Conservation (phyloP, 2,113 vertebrate genomes). For the Acanthisitta chloris region DNA sequence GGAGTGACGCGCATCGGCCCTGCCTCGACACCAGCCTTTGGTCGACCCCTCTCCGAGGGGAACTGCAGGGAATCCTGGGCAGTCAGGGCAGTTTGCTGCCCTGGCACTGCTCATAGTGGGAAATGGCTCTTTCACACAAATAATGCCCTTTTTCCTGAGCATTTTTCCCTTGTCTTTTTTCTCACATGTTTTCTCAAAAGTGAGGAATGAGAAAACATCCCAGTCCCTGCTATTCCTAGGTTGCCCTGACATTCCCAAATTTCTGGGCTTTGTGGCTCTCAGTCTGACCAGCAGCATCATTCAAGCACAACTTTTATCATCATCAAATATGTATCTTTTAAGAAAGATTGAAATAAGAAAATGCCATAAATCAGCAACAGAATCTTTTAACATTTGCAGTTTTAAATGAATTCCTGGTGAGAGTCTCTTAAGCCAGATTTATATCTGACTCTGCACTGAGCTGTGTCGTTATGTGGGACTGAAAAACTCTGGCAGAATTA, state of each 20-base stretch:
- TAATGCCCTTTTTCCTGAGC: neutral
- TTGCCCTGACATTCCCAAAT: neutral
- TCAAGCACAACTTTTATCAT: neutral
- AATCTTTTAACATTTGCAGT: slow-evolving; percentile 82
- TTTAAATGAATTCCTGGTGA: slow-evolving; percentile 84
- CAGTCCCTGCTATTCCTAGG: neutral
- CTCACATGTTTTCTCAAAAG: slow-evolving; percentile 43
- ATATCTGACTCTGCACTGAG: slow-evolving; percentile 83
- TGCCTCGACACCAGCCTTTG: neutral
- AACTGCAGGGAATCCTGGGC: neutral
- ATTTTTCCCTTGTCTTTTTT: neutral
- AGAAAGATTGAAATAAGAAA: slow-evolving; percentile 62
- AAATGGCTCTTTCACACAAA: neutral
- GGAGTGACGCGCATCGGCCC: neutral
- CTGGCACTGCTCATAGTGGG: neutral
- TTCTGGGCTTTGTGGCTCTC: neutral
- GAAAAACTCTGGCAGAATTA: slow-evolving; percentile 78
- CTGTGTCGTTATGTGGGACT: slow-evolving; percentile 78
- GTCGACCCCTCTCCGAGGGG: neutral
- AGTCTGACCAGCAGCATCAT: neutral
- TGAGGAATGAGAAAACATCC: neutral
- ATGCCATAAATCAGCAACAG: slow-evolving; percentile 71
- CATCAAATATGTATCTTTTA: slow-evolving; percentile 32
- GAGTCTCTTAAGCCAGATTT: slow-evolving; percentile 86
- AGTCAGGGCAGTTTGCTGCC: neutral